Evolutionary conservation across 2,797 vertebrate species (phyloP).

Genomic region (Hippoglossus hippoglossus): DNA sequence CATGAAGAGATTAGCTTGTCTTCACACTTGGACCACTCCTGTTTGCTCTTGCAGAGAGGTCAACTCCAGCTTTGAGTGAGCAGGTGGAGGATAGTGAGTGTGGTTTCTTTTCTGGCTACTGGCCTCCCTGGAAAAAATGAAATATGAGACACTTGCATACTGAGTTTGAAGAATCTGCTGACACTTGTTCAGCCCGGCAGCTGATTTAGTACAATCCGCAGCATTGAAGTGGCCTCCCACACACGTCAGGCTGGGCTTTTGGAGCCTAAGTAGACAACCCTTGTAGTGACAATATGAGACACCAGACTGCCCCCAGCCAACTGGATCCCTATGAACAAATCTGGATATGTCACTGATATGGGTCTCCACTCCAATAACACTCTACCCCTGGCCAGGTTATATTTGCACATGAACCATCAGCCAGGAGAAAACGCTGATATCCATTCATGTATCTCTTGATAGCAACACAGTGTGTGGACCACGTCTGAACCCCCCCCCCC

Average conservation of each 20-base stretch:
- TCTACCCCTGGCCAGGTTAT: background rate
- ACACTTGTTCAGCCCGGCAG: slow-evolving; percentile 9
- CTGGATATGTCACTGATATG: background rate
- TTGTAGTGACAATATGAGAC: background rate
- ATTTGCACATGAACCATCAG: background rate
- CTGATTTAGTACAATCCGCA: background rate
- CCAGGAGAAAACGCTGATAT: background rate
- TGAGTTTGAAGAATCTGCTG: slow-evolving; percentile 28
- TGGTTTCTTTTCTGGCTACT: background rate
- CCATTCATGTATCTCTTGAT: background rate
- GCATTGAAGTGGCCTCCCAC: background rate
- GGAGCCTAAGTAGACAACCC: background rate
- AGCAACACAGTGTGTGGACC: background rate
- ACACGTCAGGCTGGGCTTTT: background rate
- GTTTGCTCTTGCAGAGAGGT: background rate
- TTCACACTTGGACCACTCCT: slow-evolving; percentile 17
- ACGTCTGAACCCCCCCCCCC: background rate
- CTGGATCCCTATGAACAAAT: background rate
- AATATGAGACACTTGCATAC: slow-evolving; percentile 17
- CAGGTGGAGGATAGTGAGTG: background rate
- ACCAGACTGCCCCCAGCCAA: background rate
- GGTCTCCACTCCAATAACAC: background rate
- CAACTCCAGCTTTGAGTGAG: slow-evolving; percentile 1
- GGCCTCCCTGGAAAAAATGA: slow-evolving; percentile 20
- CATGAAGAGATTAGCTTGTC: slow-evolving; percentile 5